Base-by-base conservation (phyloP, 2,113 vertebrate genomes). In the Channa maculata region DNA sequence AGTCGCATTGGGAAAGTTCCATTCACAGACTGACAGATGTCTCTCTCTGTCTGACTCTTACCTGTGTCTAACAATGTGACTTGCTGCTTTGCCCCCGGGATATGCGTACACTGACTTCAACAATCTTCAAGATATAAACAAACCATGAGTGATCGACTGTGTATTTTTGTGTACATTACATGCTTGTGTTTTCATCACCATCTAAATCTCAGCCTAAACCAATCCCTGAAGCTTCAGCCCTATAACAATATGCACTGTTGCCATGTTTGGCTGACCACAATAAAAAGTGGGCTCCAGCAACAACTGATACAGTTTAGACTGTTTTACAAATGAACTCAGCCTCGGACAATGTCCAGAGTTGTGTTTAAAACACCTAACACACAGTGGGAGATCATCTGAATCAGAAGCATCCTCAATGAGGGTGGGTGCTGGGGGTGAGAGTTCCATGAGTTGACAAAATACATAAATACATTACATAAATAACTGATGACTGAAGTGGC, bases 21-120 rank as follows among this genome's bases (percentile, higher is more conserved):
- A 75, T 71, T 92, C 80, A 91, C 68, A 76, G 78, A 79, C 61
- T 89, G 88, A 87, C 89, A 93, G 66, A 83, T 90, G 84, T 90
- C 89, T 82, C 50, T 52, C 62, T 80, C 63, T 45, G 65, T 90
- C 62, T 86, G 69, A 81, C 73, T 88, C 80, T 69, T 70, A 86
- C 71, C 64, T 82, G 76, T n/a, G 10, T 83, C 80, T 82, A 84
- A 80, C 83, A 84, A 75, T 71, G 71, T 62, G 49, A 78, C 60
- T 80, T 57, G 45, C 58, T 86, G 54, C 4, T 51, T 15, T 10
- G 64, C 68, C 84, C 81, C 58, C 50, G 5, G 84, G 81, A 82
- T 65, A 67, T 68, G 45, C 46, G 14, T 38, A 60, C 50, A 65
- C 77, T 75, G 71, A 66, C 65, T 36, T 48, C 14, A 51, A 61